Base-by-base conservation (phyloP, 2,113 vertebrate species). In the Hippocampus barbouri region DNA sequence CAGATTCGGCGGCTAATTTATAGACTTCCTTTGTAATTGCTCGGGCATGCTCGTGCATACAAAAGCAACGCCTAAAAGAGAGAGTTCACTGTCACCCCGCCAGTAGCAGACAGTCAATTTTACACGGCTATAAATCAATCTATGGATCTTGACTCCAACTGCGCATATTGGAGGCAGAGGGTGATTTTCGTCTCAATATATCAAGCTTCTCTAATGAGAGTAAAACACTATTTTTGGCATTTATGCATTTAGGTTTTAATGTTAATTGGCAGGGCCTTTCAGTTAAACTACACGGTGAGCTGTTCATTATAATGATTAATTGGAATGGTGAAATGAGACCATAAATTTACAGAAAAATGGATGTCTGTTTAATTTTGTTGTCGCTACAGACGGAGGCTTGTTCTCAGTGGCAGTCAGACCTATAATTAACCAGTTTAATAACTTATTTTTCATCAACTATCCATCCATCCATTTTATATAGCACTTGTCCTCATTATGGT, bases 1-100 rank as follows among this genome's bases (percentile, higher is more conserved):
- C 82, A 71, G 75, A 87, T 85, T 82, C 77, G 66, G 68, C 5
- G n/a, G 77, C 80, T 84, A 80, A 87, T 89, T 88, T 83, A 86
- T 89, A 65, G 53, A 66, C 76, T 72, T 74, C 71, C 79, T 85
- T 81, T 86, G 79, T 89, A 90, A 88, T 84, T 85, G 81, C 73
- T 77, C 25, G 38, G 75, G 75, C 72, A 78, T 67, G 56, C 51
- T 65, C 66, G 72, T 45, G 73, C 83, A 82, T 86, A 79, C 27
- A 10, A 73, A 83, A 74, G 27, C 67, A 34, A 45, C 84, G 79
- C 86, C 68, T 83, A 82, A 85, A 75, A 54, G 75, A 69, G 65
- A 21, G 61, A 65, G 61, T 81, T 76, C 54, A 61, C 51, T 60
- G 74, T 57, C 77, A 77, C 23, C 41, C 70, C 69, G 66, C 74